Base-by-base conservation (phyloP, 2,888 invertebrate genomes). In the Erannis defoliaria region DNA sequence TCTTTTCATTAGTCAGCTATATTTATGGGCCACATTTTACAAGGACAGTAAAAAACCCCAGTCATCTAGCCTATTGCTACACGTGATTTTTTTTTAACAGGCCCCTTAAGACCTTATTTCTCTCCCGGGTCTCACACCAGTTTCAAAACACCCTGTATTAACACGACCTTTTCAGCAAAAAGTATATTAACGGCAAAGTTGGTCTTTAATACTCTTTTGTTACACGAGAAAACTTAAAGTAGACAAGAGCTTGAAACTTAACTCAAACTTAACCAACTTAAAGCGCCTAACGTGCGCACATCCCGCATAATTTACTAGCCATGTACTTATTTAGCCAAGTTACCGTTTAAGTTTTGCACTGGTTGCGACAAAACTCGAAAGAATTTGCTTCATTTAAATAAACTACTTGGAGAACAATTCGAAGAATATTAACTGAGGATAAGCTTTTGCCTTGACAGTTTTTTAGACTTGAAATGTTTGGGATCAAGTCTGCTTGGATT, bases 251-350 rank as follows among this genome's bases (percentile, higher is more conserved):
- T 65, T 51, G 46, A 40, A 74, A 79, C 74, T 80, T 61, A 55
- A 61, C 55, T 49, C 46, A 40, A 74, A 79, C 74, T 80, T 61
- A 55, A 55, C 55, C 49, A 61, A 55, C 19, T 61, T 72, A 71
- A 73, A 79, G 78, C 76, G 66, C 46, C 59, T 61, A 65, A 68
- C 71, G 68, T 70, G 70, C 73, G 71, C 73, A 73, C 72, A 71
- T 71, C 67, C 40, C 76, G 77, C 76, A 81, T 81, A 81, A 80
- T 78, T 81, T 76, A 79, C 55, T 55, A 55, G 60, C 50, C 61
- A 59, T 71, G 66, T 76, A 70, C 71, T 73, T 70, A 73, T 60
- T 65, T 64, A 64, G 42, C 5, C 48, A 60, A 67, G 60, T 62
- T 67, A 60, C 55, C 60, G 62, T 60, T 58, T 58, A 51, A 63